Percentiles rank a stretch among this genome's conserved stretches.
Evolutionary conservation across 1,140 invertebrate genomes (phyloP).

Genomic region (Cydia splendana): DNA sequence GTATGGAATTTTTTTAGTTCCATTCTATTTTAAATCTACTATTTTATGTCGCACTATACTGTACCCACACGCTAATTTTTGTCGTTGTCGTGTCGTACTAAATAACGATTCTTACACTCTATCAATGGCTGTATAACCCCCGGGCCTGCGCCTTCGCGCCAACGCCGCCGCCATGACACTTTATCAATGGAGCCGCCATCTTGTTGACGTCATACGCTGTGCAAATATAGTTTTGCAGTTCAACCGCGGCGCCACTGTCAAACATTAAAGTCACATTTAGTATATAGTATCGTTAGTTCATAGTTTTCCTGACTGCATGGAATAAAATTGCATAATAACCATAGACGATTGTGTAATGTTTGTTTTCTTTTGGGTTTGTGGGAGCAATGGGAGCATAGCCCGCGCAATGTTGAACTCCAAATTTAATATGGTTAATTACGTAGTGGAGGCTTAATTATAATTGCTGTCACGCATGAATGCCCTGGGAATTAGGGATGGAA

Average conservation of each 20-base stretch:
- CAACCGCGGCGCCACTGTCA: not conserved
- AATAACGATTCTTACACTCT: conserved; percentile 50
- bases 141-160: conserved; percentile 55
- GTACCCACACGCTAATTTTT: not conserved
- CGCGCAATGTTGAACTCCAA: conserved; percentile 4
- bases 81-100: conserved; percentile 44
- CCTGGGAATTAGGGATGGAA: not conserved
- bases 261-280: not conserved
- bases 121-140: conserved; percentile 70
- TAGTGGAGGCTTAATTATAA: not conserved
- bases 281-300: not conserved
- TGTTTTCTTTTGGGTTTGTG: conserved; percentile 58
- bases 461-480: not conserved
- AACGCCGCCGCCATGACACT: conserved; percentile 51
- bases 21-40: too few relatives aligned
- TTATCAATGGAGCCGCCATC: conserved; percentile 74
- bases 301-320: not conserved
- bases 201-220: conserved; percentile 67
- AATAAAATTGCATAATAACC: conserved; percentile 32
- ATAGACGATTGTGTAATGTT: conserved; percentile 60
- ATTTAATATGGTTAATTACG: conserved; percentile 18
- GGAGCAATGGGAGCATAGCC: conserved; percentile 38
- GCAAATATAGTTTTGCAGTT: not conserved
- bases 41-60: too few relatives aligned
- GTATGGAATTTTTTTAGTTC: too few relatives aligned